Evolutionary conservation across 2,113 vertebrate genomes (phyloP).

Genomic region (Stigmatopora argus): DNA sequence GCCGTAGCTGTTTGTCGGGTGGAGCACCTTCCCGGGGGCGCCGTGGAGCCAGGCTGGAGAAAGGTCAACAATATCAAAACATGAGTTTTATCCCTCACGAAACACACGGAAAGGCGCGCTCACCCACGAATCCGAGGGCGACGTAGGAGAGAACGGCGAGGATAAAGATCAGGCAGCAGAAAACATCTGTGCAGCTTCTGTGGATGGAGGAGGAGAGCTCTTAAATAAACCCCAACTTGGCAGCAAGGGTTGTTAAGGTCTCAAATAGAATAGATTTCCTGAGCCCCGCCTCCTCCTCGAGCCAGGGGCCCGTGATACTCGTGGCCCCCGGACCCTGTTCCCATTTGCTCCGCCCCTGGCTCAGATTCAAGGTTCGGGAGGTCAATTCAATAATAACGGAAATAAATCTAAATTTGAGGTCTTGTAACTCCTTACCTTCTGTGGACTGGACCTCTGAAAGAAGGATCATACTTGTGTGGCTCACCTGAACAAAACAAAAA

Average conservation of each 20-base stretch:
- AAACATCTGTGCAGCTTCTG: constrained; percentile 82
- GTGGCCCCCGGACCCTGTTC: too few relatives aligned
- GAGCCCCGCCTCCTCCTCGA: too few relatives aligned
- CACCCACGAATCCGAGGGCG: constrained; percentile 82
- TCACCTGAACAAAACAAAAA: constrained; percentile 32
- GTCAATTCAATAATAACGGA: too few relatives aligned
- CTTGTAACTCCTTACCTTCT: constrained; percentile 28
- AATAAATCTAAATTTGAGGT: too few relatives aligned
- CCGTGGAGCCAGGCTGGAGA: constrained; percentile 84
- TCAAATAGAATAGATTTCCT: too few relatives aligned
- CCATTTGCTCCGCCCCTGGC: too few relatives aligned
- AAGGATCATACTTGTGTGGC: constrained; percentile 39
- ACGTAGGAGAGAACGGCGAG: constrained; percentile 80
- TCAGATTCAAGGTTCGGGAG: too few relatives aligned
- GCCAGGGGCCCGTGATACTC: too few relatives aligned
- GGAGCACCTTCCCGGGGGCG: constrained; percentile 83
- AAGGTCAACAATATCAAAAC: neutral
- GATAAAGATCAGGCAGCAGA: constrained; percentile 84
- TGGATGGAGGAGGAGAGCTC: neutral
- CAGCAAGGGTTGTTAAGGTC: too few relatives aligned
- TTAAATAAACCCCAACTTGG: neutral
- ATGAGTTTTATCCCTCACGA: too few relatives aligned
- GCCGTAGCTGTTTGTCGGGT: constrained; percentile 86
- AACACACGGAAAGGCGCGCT: constrained; percentile 52
- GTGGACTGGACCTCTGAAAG: constrained; percentile 46